phyloP scores from a whole-genome alignment of 2,113 vertebrate species.

The Gasterosteus nipponicus region DNA sequence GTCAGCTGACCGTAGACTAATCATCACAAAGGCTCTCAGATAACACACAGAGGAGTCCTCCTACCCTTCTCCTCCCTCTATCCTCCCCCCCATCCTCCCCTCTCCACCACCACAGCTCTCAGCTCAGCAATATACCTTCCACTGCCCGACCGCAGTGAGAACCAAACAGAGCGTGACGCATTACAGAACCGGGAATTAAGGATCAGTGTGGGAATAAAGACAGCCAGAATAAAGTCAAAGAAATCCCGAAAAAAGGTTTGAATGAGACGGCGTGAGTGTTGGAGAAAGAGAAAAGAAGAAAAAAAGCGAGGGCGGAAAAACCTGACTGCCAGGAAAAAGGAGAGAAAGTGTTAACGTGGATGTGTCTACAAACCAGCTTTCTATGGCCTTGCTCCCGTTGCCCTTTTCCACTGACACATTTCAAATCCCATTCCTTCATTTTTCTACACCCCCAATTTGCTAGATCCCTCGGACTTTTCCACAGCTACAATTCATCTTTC shows the following conservation, averaged over 20 bases:
- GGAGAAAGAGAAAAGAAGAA: not conserved
- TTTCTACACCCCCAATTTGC: conserved; percentile 13
- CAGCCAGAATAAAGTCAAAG: conserved; percentile 17
- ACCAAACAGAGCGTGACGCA: conserved; percentile 7
- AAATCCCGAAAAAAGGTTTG: not conserved
- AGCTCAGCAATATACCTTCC: conserved; percentile 14
- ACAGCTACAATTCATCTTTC: conserved; percentile 9
- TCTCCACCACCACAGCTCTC: not conserved
- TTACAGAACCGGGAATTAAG: conserved; percentile 19
- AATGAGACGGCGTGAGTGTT: not conserved
- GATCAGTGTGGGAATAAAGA: conserved; percentile 24
- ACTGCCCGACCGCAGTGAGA: conserved; percentile 15
- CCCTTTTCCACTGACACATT: not conserved
- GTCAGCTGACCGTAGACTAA: conserved; percentile 49
- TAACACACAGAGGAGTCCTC: conserved; percentile 17
- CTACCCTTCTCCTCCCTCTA: not conserved
- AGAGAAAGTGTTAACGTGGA: conserved; percentile 2
- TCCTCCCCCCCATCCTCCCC: not conserved
- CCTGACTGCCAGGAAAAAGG: not conserved
- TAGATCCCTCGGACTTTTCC: conserved; percentile 24
- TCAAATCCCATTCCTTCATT: conserved; percentile 29
- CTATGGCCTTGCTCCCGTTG: not conserved
- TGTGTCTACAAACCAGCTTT: not conserved
- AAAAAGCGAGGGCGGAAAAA: not conserved
- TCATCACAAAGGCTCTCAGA: conserved; percentile 51